Evolutionary conservation across 2,888 invertebrate genomes (phyloP).

Genomic region (Iphiclides podalirius): DNA sequence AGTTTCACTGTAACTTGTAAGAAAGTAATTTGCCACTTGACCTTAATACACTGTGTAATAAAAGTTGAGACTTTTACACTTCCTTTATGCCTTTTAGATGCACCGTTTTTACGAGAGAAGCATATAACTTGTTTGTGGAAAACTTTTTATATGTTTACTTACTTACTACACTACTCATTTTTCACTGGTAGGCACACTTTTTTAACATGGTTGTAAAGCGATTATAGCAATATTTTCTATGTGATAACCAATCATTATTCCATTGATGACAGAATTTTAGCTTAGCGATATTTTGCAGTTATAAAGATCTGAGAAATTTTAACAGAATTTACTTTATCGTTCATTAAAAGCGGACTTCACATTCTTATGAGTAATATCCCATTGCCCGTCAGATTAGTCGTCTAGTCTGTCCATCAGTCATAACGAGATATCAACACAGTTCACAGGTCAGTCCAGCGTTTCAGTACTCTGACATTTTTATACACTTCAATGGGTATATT

Average conservation of each 20-base stretch:
- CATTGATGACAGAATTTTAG: too few species aligned
- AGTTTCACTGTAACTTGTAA: constrained; percentile 15
- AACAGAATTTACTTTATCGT: not conserved
- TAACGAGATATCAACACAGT: too few species aligned
- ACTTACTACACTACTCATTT: too few species aligned
- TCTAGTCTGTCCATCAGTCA: not conserved
- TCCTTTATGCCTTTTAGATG: constrained; percentile 1
- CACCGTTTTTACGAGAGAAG: not conserved
- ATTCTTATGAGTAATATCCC: not conserved
- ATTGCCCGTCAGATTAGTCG: not conserved
- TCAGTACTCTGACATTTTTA: too few species aligned
- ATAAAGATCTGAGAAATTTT: not conserved
- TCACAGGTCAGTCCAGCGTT: too few species aligned
- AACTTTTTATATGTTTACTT: too few species aligned
- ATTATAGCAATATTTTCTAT: too few species aligned
- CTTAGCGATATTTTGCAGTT: not conserved
- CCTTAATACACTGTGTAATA: constrained; percentile 13
- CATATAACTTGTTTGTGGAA: not conserved
- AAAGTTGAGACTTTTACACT: constrained; percentile 2
- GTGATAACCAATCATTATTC: too few species aligned
- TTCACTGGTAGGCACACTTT: too few species aligned
- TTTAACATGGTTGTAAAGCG: too few species aligned
- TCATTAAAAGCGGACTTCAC: not conserved
- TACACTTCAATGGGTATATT: too few species aligned
- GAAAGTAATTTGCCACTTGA: constrained; percentile 19